Evolutionary conservation across 2,888 invertebrate genomes (phyloP).

Genomic region (Dioctria rufipes): DNA sequence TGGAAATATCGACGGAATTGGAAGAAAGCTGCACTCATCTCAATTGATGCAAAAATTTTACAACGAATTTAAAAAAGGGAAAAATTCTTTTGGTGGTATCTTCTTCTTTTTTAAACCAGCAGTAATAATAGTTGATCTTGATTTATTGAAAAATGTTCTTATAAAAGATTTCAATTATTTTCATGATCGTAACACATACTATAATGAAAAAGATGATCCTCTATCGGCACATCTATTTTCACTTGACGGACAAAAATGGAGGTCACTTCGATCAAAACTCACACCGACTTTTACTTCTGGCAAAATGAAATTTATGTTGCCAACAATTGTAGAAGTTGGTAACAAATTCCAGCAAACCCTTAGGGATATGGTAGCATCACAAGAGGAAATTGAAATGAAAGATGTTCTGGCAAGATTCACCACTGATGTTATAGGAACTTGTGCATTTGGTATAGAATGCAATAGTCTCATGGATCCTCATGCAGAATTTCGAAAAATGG

Average conservation of each 20-base stretch:
- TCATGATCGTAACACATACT: slow-evolving; percentile 66
- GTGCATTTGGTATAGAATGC: slow-evolving; percentile 72
- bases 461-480: slow-evolving; percentile 70
- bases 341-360: slow-evolving; percentile 60
- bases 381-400: slow-evolving; percentile 68
- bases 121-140: slow-evolving; percentile 66
- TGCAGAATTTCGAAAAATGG: slow-evolving; percentile 68
- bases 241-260: slow-evolving; percentile 70
- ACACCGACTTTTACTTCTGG: slow-evolving; percentile 64
- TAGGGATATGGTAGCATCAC: slow-evolving; percentile 54
- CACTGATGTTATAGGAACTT: slow-evolving; percentile 73
- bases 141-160: slow-evolving; percentile 66
- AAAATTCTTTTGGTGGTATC: slow-evolving; percentile 65
- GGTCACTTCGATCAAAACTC: slow-evolving; percentile 64
- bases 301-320: slow-evolving; percentile 64
- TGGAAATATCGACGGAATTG: slow-evolving; percentile 54
- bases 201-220: slow-evolving; percentile 67
- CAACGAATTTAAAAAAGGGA: slow-evolving; percentile 61
- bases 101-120: slow-evolving; percentile 65
- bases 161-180: slow-evolving; percentile 66
- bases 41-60: slow-evolving; percentile 61
- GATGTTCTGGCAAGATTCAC: slow-evolving; percentile 72
- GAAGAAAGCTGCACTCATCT: slow-evolving; percentile 10
- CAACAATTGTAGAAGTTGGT: slow-evolving; percentile 63
- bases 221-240: slow-evolving; percentile 69